Base-by-base conservation (phyloP, 2,797 vertebrate genomes). In the Acanthurus lineatus region DNA sequence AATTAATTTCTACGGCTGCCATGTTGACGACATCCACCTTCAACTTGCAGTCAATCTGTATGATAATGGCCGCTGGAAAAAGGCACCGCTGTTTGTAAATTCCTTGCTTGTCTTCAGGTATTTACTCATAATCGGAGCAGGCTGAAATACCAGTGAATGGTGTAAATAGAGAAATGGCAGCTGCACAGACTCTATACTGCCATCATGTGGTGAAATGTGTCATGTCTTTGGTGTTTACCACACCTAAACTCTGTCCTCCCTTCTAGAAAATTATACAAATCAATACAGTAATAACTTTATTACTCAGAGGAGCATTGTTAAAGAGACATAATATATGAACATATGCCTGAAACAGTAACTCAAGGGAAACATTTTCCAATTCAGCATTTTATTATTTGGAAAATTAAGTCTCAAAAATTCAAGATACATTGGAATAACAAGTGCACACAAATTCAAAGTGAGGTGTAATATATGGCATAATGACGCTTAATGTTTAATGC, bases 341-440 rank as follows among this genome's bases (percentile, higher is more conserved):
- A 66, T 10, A 11, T 5, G 6, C 9, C 3, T 25, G 19, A n/a
- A 63, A 54, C 28, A 60, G 68, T 0, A 20, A 85, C 47, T 52
- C 38, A 7, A n/a, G 11, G 19, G 28, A 53, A 61, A 76, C n/a
- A 2, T 4, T 69, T 82, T 88, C 73, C 82, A 69, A 89, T 91
- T 87, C 76, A 51, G 86, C 73, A 76, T 88, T 91, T 93, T 92
- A 94, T 94, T 95, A 95, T 94, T 94, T 93, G 91, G 80, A 94
- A 95, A 94, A 94, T 92, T 72, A 91, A 89, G 83, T 92, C 87
- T 93, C 77, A 92, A 94, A 96, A 94, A 90, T 80, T 87, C 79
- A 88, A 88, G 79, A 88, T 82, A 89, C 89, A 90, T 83, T 80
- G 74, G 69, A 90, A 89, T 75, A 88, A 88, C 81, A 88, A 88